A percentile compares a stretch with the other conserved stretches of the same genome.
Evolutionary conservation across 2,113 vertebrate species (phyloP).

Genomic region (Theropithecus gelada): DNA sequence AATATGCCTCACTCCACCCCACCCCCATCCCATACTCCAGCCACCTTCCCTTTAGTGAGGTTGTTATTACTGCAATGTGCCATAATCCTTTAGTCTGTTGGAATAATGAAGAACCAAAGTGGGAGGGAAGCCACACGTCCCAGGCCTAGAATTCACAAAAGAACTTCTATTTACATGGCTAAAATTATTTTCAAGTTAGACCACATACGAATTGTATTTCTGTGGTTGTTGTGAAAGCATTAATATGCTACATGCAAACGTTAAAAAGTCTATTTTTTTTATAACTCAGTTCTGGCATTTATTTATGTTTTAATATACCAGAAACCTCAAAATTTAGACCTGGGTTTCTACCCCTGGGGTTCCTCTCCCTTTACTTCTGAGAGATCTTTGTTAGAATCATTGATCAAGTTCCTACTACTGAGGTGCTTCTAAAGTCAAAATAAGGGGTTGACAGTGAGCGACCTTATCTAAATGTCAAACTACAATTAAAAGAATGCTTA

Average conservation of each 20-base stretch:
- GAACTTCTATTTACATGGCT: background rate
- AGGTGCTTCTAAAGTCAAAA: conserved; percentile 25
- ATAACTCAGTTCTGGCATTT: conserved; percentile 11
- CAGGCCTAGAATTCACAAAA: background rate
- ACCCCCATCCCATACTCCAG: background rate
- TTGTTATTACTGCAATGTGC: background rate
- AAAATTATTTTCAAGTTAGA: conserved; percentile 22
- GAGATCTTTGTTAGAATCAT: background rate
- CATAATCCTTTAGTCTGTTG: background rate
- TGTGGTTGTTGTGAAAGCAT: background rate
- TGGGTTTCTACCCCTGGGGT: background rate
- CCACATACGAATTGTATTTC: background rate
- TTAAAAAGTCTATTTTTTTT: background rate
- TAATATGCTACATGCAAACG: background rate
- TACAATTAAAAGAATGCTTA: background rate
- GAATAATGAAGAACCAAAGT: background rate
- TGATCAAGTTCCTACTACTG: background rate
- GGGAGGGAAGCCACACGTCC: background rate
- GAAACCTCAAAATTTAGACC: background rate
- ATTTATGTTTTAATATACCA: conserved; percentile 17
- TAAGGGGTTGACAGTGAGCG: background rate
- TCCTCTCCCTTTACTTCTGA: background rate
- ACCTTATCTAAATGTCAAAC: background rate
- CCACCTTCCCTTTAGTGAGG: background rate
- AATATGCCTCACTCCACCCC: background rate